Base-by-base conservation (phyloP, 2,888 invertebrate species). In the Stomorhina lunata region DNA sequence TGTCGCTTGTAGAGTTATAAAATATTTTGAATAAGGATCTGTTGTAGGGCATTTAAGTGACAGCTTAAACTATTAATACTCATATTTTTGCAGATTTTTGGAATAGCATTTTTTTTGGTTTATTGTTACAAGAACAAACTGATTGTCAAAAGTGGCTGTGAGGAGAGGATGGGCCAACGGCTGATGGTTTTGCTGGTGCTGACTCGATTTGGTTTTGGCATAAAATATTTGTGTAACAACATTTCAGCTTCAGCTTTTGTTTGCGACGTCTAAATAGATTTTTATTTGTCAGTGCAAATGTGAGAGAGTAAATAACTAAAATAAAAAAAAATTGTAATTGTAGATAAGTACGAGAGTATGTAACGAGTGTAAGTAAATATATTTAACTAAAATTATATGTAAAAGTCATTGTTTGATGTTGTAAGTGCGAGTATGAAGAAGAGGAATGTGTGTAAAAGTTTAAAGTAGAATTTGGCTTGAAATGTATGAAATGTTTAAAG, bases 121-220 rank as follows among this genome's bases (percentile, higher is more conserved):
- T 61, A 34, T 75, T 37, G 61, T 77, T 63, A 20, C 55, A 25
- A 29, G 55, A n/a, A n/a, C n/a, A n/a, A n/a, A n/a, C n/a, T 66
- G 75, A 32, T 59, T 61, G 40, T 45, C n/a, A 40, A 12, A 68
- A 75, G 68, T 73, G 59, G 45, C 50, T 75, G n/a, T n/a, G n/a
- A n/a, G n/a, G n/a, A n/a, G n/a, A n/a, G 55, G 66, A 68, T 72
- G 76, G 61, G 55, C 32, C 40, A 53, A 73, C 53, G 61, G 53
- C 53, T 76, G 78, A 71, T 81, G 83, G 78, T n/a, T n/a, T n/a
- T 81, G 81, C 78, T 81, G 68, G 63, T 55, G 66, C 71, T 71
- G 79, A 87, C 88, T 89, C 88, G 87, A 88, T 88, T 88, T 87
- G 87, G 87, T 53, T 61, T 50, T 71, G 57, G 37, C 22, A 72